Evolutionary conservation across 2,797 vertebrate species (phyloP).

Genomic region (Garrulus glandarius): DNA sequence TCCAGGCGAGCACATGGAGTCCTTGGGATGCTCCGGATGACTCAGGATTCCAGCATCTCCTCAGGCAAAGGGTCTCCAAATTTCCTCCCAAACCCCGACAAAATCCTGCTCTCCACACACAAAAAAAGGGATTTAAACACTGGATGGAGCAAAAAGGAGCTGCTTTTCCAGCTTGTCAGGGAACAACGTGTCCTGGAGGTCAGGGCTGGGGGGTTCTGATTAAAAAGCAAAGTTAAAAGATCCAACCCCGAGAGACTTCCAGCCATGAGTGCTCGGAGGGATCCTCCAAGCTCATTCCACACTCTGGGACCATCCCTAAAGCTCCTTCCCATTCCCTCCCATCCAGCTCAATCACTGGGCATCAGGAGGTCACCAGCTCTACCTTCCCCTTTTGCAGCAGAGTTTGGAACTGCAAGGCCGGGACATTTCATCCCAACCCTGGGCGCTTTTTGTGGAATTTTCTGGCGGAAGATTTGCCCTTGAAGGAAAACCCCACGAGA

Average conservation of each 20-base stretch:
- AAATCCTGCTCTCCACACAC: not conserved
- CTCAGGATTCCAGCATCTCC: not conserved
- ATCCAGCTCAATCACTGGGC: not conserved
- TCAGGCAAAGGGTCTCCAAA: not conserved
- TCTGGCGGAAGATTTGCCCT: not conserved
- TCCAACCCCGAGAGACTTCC: not conserved
- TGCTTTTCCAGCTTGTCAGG: not conserved
- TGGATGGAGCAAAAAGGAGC: not conserved
- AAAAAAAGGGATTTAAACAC: not conserved
- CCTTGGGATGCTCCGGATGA: not conserved
- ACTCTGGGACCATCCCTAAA: not conserved
- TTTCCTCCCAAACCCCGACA: not conserved
- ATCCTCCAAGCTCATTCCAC: not conserved
- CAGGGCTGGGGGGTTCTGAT: not conserved
- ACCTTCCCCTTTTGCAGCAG: not conserved
- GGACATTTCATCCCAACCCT: not conserved
- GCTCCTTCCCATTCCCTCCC: not conserved
- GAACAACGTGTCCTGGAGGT: not conserved
- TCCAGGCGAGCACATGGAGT: not conserved
- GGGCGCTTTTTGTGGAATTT: not conserved
- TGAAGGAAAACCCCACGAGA: not conserved
- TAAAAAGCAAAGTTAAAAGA: not conserved
- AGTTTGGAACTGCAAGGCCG: not conserved
- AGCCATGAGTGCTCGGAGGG: not conserved
- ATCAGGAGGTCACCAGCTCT: not conserved